A percentile compares a stretch with the other conserved stretches of the same genome.
phyloP scores from a whole-genome alignment of 2,797 vertebrate genomes.

The Acomys russatus region DNA sequence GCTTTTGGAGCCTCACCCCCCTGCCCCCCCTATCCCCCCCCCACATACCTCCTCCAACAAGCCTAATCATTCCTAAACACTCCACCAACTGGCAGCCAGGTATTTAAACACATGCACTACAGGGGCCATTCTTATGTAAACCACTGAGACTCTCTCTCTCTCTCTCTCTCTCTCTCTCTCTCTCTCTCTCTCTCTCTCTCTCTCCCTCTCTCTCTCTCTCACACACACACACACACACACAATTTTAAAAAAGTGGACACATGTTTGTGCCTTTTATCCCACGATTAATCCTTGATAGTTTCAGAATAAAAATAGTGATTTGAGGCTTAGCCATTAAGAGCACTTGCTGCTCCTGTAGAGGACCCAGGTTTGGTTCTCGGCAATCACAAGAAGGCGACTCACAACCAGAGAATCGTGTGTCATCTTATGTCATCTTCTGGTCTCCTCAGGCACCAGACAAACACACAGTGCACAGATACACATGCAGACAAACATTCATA shows the following conservation, averaged over 20 bases:
- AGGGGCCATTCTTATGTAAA: neutral
- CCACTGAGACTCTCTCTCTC: too few relatives aligned
- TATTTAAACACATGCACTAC: neutral
- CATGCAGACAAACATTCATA: neutral
- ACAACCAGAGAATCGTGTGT: neutral
- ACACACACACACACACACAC: neutral
- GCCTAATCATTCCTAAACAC: neutral
- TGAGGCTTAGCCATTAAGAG: neutral
- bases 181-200: too few relatives aligned
- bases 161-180: too few relatives aligned
- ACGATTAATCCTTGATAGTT: neutral
- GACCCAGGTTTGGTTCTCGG: neutral
- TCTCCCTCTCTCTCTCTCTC: too few relatives aligned
- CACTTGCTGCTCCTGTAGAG: neutral
- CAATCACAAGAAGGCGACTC: neutral
- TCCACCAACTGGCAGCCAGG: neutral
- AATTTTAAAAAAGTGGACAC: neutral
- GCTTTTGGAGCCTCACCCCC: neutral
- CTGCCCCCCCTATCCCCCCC: too few relatives aligned
- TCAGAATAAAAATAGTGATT: conserved; percentile 2
- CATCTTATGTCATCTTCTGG: neutral
- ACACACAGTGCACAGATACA: neutral
- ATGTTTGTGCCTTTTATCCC: neutral
- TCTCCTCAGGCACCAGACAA: neutral
- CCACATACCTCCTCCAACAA: neutral